phyloP scores from a whole-genome alignment of 2,888 invertebrate species.

The Allolobophora icterica region DNA sequence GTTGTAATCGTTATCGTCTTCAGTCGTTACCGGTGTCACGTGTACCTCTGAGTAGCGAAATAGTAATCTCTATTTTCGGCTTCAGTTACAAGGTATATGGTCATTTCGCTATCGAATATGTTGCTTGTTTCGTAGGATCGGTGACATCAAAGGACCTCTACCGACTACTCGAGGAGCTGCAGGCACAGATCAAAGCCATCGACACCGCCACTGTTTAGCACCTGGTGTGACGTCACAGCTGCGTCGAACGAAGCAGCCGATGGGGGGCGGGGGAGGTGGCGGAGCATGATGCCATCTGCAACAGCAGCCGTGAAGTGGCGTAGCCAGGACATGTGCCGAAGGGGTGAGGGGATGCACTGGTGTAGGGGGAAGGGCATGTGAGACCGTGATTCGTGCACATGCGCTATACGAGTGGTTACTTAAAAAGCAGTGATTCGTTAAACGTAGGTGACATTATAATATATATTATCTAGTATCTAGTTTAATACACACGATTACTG shows the following conservation, averaged over 20 bases:
- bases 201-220: background rate
- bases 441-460: too few species aligned
- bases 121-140: background rate
- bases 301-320: background rate
- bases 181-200: background rate
- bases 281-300: background rate
- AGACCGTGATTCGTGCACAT: too few species aligned
- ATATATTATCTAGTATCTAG: too few species aligned
- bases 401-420: too few species aligned
- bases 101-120: background rate
- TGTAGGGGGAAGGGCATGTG: background rate
- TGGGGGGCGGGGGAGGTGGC: background rate
- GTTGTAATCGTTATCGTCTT: too few species aligned
- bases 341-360: background rate
- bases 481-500: too few species aligned
- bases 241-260: background rate
- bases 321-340: background rate
- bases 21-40: background rate
- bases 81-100: background rate
- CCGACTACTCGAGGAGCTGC: background rate
- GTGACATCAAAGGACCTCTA: slow-evolving; percentile 3
- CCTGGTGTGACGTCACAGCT: slow-evolving; percentile 17
- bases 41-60: background rate
- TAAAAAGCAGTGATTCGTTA: too few species aligned
- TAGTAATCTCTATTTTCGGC: background rate